Evolutionary conservation across 2,113 vertebrate species (phyloP).

Genomic region (Felis chaus): DNA sequence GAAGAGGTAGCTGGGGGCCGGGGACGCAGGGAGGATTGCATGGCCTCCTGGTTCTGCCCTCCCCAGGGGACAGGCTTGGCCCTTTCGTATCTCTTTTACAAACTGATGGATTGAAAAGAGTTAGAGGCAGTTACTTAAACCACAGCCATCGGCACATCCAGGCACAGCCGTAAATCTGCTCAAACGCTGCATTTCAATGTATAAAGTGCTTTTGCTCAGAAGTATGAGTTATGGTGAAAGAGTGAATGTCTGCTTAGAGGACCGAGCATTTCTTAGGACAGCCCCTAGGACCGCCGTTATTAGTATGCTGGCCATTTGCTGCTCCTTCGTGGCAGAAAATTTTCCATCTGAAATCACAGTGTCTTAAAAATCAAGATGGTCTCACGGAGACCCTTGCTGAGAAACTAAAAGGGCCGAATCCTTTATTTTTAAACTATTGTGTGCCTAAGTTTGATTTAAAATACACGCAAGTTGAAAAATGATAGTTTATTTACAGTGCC

Average conservation of each 20-base stretch:
- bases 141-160: neutral
- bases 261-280: neutral
- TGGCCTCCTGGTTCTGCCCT: neutral
- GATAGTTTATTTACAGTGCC: neutral
- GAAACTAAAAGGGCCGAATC: neutral
- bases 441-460: neutral
- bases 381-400: neutral
- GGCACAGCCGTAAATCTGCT: neutral
- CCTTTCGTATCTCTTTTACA: neutral
- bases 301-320: neutral
- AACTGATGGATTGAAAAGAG: neutral
- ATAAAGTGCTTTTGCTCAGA: neutral
- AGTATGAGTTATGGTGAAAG: neutral
- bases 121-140: neutral
- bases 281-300: neutral
- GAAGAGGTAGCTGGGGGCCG: neutral
- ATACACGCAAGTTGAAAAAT: neutral
- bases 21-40: rapidly evolving
- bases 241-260: neutral
- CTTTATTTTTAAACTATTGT: neutral
- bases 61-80: neutral
- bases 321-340: neutral
- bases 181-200: neutral
- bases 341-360: neutral
- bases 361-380: neutral